These are phyloP conservation scores for Tadarida brasiliensis DNA, from an alignment of 2,797 vertebrate species.

Conservation along the genomic window DNA sequence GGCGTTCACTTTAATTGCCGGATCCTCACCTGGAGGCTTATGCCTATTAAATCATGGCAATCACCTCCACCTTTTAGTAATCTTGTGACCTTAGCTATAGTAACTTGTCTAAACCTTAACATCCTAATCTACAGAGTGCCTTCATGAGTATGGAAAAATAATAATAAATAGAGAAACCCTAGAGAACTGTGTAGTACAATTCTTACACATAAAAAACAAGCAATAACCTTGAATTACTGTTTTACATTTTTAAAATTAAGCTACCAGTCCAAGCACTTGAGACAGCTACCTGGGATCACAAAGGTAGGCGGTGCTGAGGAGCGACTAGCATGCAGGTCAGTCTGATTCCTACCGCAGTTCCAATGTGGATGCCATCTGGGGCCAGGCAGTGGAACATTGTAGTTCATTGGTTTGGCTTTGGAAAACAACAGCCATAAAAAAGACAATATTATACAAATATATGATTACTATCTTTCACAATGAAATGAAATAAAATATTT, in stretches of 20 bases:
- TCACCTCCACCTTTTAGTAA: not conserved
- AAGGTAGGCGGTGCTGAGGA: not conserved
- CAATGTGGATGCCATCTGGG: not conserved
- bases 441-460: not conserved
- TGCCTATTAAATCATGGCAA: not conserved
- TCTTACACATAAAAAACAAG: not conserved
- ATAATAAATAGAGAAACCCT: not conserved
- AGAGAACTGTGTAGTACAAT: not conserved
- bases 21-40: not conserved
- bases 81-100: not conserved
- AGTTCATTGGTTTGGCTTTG: not conserved
- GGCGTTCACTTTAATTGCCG: not conserved
- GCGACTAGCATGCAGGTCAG: not conserved
- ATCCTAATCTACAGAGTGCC: not conserved
- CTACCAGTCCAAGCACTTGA: not conserved
- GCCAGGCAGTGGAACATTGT: accelerated
- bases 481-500: not conserved
- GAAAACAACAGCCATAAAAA: not conserved
- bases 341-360: not conserved
- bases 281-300: not conserved
- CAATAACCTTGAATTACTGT: not conserved
- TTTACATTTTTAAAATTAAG: not conserved
- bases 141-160: not conserved
- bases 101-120: not conserved
- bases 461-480: not conserved